Conservation (phyloP, 2,888 invertebrate species). For the Macrosoma leucophasiata region DNA sequence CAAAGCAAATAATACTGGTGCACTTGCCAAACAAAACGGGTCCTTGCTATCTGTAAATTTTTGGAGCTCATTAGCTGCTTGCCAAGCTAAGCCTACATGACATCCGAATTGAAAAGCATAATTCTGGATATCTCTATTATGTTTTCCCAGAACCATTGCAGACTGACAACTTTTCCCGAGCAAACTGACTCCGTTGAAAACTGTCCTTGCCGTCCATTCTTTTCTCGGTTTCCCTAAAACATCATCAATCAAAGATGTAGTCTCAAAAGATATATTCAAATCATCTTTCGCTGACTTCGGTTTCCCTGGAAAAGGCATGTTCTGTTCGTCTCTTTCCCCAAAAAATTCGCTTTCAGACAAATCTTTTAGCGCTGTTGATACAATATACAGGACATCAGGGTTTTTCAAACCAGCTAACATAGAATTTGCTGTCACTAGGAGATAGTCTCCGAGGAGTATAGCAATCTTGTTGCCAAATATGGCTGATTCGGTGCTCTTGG, state of each 20-base stretch:
- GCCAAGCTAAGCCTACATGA: conserved; percentile 88
- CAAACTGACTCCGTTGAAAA: conserved; percentile 80
- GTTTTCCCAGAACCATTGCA: conserved; percentile 84
- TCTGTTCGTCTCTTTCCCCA: conserved; percentile 84
- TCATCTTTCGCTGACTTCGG: conserved; percentile 60
- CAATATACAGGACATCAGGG: conserved; percentile 85
- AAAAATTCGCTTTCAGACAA: conserved; percentile 89
- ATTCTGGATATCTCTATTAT: conserved; percentile 79
- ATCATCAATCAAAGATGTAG: conserved; percentile 50
- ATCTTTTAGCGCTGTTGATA: conserved; percentile 87
- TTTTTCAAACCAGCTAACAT: conserved; percentile 85
- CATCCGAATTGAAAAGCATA: conserved; percentile 87
- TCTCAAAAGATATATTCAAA: conserved; percentile 54
- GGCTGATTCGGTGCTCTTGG: conserved; percentile 80
- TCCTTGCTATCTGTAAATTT: conserved; percentile 73
- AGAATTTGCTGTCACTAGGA: conserved; percentile 86
- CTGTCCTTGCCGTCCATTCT: conserved; percentile 84
- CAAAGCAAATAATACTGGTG: conserved; percentile 89
- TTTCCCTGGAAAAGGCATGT: conserved; percentile 81
- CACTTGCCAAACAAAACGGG: conserved; percentile 85
- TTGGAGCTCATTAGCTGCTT: conserved; percentile 74
- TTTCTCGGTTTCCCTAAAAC: conserved; percentile 76
- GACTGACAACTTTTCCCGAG: conserved; percentile 87
- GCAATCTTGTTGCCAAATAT: conserved; percentile 93
- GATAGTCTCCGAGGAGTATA: conserved; percentile 88